Conservation (phyloP, 2,113 vertebrate genomes). For the Ahaetulla prasina region DNA sequence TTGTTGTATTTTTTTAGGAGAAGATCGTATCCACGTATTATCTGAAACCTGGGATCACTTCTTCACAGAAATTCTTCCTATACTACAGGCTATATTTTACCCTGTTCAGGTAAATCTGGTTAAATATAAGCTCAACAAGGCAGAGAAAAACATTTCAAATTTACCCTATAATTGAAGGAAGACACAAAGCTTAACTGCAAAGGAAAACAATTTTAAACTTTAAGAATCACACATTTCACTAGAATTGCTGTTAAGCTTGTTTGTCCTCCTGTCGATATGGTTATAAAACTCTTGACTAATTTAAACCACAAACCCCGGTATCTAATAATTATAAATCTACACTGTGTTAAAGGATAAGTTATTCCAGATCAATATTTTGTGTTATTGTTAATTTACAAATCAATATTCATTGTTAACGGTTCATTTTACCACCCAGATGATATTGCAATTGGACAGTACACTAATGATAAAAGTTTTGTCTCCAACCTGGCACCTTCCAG, state of each 20-base stretch:
- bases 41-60: constrained; percentile 86
- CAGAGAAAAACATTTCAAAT: not conserved
- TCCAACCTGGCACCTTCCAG: not conserved
- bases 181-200: not conserved
- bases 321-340: not conserved
- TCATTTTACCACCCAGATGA: not conserved
- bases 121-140: not conserved
- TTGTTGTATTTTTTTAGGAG: constrained; percentile 65
- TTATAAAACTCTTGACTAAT: not conserved
- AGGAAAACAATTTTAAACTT: not conserved
- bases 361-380: not conserved
- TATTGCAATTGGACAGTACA: not conserved
- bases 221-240: not conserved
- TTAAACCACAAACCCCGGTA: not conserved
- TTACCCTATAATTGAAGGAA: not conserved
- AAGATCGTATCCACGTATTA: constrained; percentile 78
- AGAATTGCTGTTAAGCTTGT: not conserved
- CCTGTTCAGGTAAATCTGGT: constrained; percentile 84
- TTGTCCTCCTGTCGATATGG: not conserved
- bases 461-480: not conserved
- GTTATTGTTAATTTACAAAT: not conserved
- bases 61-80: constrained; percentile 92
- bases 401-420: not conserved
- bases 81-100: constrained; percentile 93
- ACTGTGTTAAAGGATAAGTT: not conserved